These are phyloP conservation scores for Lepeophtheirus salmonis DNA, from an alignment of 1,140 invertebrate species.

Conservation along the genomic window DNA sequence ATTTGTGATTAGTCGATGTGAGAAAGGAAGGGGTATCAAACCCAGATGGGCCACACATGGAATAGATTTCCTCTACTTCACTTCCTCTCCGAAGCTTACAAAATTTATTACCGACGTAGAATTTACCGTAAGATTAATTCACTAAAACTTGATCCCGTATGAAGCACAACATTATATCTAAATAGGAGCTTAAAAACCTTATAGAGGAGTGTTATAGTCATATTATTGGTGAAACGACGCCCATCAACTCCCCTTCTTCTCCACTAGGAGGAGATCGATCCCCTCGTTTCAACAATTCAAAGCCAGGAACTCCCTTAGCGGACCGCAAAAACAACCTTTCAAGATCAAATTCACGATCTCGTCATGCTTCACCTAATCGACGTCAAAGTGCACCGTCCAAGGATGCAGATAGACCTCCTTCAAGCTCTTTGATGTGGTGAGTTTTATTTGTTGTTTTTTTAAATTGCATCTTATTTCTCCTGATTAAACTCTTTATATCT, in stretches of 20 bases:
- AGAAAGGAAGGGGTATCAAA: slow-evolving; percentile 54
- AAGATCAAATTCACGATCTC: neutral
- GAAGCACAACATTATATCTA: too few relatives aligned
- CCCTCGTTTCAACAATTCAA: neutral
- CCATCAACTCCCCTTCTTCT: neutral
- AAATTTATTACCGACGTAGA: slow-evolving; percentile 48
- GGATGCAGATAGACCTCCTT: slow-evolving; percentile 4
- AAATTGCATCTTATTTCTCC: too few relatives aligned
- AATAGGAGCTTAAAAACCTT: neutral
- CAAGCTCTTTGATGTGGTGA: neutral
- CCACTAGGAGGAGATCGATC: slow-evolving; percentile 9
- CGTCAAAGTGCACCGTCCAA: neutral
- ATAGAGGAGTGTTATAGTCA: slow-evolving; percentile 16
- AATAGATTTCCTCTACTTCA: slow-evolving; percentile 57
- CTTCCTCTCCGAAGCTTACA: slow-evolving; percentile 59
- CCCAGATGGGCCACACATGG: slow-evolving; percentile 69
- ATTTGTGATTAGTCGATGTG: slow-evolving; percentile 59
- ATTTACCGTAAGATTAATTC: slow-evolving; percentile 39
- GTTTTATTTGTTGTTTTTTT: too few relatives aligned
- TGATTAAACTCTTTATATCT: neutral
- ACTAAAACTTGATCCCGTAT: too few relatives aligned
- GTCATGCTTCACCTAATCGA: neutral
- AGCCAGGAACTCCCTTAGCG: neutral
- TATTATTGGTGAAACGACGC: slow-evolving; percentile 11
- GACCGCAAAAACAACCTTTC: neutral